These are phyloP conservation scores for Arnoldichthys spilopterus DNA, from an alignment of 2,797 vertebrate species.

Conservation along the genomic window DNA sequence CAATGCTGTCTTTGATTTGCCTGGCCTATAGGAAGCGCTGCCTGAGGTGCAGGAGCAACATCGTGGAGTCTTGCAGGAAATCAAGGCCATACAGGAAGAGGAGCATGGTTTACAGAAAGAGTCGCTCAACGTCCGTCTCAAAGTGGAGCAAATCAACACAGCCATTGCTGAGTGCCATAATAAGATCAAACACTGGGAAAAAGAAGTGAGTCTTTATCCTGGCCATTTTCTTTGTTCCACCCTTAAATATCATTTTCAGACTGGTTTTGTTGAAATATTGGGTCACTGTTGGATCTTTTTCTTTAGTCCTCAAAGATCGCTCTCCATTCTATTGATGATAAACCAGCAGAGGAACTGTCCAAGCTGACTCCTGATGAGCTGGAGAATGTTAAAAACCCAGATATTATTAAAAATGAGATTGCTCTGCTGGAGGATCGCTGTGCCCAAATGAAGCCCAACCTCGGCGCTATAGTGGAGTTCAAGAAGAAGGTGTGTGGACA, in stretches of 20 bases:
- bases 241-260: background rate
- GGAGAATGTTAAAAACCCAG: slow-evolving; percentile 79
- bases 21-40: slow-evolving; percentile 76
- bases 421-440: slow-evolving; percentile 88
- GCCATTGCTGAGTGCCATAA: slow-evolving; percentile 84
- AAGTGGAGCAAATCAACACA: slow-evolving; percentile 87
- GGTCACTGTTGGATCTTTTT: background rate
- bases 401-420: slow-evolving; percentile 85
- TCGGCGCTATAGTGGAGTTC: slow-evolving; percentile 89
- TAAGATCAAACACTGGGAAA: slow-evolving; percentile 94
- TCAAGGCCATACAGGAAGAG: slow-evolving; percentile 84
- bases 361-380: slow-evolving; percentile 81
- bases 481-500: slow-evolving; percentile 84
- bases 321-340: slow-evolving; percentile 84
- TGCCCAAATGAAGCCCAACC: slow-evolving; percentile 90
- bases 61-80: slow-evolving; percentile 79
- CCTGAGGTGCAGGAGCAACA: slow-evolving; percentile 86
- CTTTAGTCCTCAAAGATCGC: slow-evolving; percentile 84
- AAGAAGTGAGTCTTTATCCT: slow-evolving; percentile 79
- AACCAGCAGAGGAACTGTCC: slow-evolving; percentile 79
- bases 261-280: background rate
- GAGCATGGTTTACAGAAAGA: slow-evolving; percentile 89
- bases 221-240: background rate
- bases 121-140: slow-evolving; percentile 88
- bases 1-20: background rate